A percentile compares a stretch with the other conserved stretches of the same genome.
phyloP scores from a whole-genome alignment of 2,113 vertebrate species.

The Ictidomys tridecemlineatus region DNA sequence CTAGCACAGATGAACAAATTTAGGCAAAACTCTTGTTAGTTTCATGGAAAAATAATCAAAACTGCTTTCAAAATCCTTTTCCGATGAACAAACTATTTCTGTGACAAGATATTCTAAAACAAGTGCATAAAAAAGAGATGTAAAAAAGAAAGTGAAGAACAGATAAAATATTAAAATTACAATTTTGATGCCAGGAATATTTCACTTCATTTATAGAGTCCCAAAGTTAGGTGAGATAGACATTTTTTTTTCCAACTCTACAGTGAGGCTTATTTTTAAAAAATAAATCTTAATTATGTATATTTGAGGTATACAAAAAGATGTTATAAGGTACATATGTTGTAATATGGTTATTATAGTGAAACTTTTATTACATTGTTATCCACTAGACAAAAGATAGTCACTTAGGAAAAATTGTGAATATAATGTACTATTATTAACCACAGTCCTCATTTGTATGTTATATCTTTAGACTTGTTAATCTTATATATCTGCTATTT shows the following conservation, averaged over 20 bases:
- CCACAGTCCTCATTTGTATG: neutral
- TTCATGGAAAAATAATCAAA: conserved; percentile 27
- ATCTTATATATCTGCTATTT: neutral
- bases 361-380: neutral
- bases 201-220: neutral
- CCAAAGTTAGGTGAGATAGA: neutral
- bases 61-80: neutral
- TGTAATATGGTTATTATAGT: neutral
- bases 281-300: neutral
- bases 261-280: neutral
- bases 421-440: neutral
- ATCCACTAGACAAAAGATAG: neutral
- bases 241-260: neutral
- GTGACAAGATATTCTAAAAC: neutral
- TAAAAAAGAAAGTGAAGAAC: neutral
- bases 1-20: neutral
- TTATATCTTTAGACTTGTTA: neutral
- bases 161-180: conserved; percentile 22
- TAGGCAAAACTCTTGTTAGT: conserved; percentile 30
- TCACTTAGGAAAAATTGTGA: neutral
- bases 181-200: conserved; percentile 4
- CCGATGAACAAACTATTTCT: neutral
- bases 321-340: neutral
- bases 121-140: neutral
- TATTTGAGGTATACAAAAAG: neutral